phyloP scores from a whole-genome alignment of 2,888 invertebrate genomes.

The Rotaria magnacalcarata region DNA sequence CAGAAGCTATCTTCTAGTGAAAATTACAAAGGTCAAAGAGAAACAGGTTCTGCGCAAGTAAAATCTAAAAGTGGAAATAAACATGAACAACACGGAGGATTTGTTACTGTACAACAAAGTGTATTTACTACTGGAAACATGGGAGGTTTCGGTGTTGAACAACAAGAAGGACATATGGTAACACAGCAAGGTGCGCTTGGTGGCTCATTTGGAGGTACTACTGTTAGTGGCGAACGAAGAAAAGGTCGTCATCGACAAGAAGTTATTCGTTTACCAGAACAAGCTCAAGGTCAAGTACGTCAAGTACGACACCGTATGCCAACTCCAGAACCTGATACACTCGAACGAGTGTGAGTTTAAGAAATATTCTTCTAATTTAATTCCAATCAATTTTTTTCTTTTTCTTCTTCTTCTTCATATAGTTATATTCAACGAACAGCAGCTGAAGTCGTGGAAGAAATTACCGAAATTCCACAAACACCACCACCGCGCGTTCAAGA shows the following conservation, averaged over 20 bases:
- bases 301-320: not conserved
- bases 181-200: too few species aligned
- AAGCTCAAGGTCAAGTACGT: not conserved
- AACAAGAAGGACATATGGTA: too few species aligned
- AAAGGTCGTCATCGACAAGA: not conserved
- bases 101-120: too few species aligned
- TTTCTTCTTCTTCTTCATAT: not conserved
- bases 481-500: not conserved
- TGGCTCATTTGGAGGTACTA: not conserved
- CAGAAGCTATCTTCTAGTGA: too few species aligned
- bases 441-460: slow-evolving; percentile 3
- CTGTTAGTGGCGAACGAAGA: not conserved
- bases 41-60: not conserved
- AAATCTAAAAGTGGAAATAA: too few species aligned
- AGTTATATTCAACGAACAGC: slow-evolving; percentile 13
- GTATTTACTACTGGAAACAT: too few species aligned
- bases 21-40: too few species aligned
- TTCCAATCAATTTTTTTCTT: not conserved
- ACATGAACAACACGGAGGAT: not conserved
- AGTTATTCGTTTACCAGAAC: not conserved
- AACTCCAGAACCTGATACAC: slow-evolving; percentile 4
- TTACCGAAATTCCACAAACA: slow-evolving; percentile 21
- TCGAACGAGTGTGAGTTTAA: slow-evolving; percentile 3
- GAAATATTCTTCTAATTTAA: not conserved
- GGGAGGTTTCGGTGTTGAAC: too few species aligned